Evolutionary conservation across 2,113 vertebrate genomes (phyloP), one percentile per base, ranked within the genome.

Genomic region (Strix aluco): DNA sequence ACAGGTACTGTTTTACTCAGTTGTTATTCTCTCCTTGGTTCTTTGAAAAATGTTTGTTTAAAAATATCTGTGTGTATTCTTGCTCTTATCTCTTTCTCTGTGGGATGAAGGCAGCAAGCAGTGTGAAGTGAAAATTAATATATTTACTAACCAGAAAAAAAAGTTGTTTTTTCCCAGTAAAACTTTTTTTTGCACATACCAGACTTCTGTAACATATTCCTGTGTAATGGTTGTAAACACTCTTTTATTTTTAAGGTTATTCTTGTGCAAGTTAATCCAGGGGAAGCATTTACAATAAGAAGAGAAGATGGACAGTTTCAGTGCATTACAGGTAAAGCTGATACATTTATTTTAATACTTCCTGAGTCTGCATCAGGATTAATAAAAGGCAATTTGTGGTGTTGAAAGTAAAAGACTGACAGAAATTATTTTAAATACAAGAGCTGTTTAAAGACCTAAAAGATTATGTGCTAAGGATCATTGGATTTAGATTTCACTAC

Each of bases 191-290:
- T 67, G 5, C 8, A 9, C 5, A 0, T 81, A 63, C 36, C 58
- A 52, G 63, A 72, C 20, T 90, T 91, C 29, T 90, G 30, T 92
- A 49, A 84, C 6, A 6, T 66, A 86, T 65, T 81, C 89, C 59
- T 81, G 5, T 92, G 58, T 97, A 97, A 97, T 86, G 71, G 46
- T 88, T 97, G 61, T 93, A 88, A 97, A 97, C 71, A 27, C 61
- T 51, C 89, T 97, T 91, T 96, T 93, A 92, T 97, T 97, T 98
- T 96, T 90, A 97, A 99, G 99, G 99, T 99, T 98, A 99, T 99
- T 98, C 98, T 99, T 99, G 99, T 99, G 98, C 99, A 99, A 98
- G 99, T 99, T 98, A 99, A 99, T 98, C 99, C 99, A 98, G 99
- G 99, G 97, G 99, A 99, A 98, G 98, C 99, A 97, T 99, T 99